Conservation (phyloP, 2,797 vertebrate genomes). For the Selene dorsalis region DNA sequence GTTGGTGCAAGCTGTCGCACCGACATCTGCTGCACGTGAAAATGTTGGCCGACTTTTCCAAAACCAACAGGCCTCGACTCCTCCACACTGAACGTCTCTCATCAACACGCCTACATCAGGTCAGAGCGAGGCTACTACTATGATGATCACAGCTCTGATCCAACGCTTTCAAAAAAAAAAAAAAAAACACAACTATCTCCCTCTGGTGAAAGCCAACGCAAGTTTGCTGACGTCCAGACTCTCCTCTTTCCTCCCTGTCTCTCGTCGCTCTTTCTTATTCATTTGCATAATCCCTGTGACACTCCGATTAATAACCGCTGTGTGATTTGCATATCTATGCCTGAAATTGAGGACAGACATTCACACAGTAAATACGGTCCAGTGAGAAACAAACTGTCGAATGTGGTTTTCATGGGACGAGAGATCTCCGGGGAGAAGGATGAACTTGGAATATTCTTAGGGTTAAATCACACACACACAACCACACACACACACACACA, state of each 20-base stretch:
- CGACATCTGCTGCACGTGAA: constrained; percentile 47
- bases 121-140: constrained; percentile 27
- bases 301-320: constrained; percentile 80
- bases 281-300: constrained; percentile 84
- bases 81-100: not conserved
- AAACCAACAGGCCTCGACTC: constrained; percentile 31
- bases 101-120: constrained; percentile 9
- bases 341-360: constrained; percentile 76
- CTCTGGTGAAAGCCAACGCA: constrained; percentile 58
- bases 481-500: constrained; percentile 12
- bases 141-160: constrained; percentile 45
- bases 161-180: constrained; percentile 36
- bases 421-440: constrained; percentile 35
- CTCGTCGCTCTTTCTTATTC: constrained; percentile 52
- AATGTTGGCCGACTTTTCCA: constrained; percentile 16
- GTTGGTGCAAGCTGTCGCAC: constrained; percentile 23
- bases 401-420: constrained; percentile 18
- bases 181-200: constrained; percentile 52
- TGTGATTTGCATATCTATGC: constrained; percentile 80
- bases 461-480: constrained; percentile 44
- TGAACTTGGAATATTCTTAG: constrained; percentile 35
- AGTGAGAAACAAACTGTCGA: constrained; percentile 48
- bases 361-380: constrained; percentile 60
- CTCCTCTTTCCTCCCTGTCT: constrained; percentile 40
- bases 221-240: constrained; percentile 63